phyloP scores from a whole-genome alignment of 2,888 invertebrate species.

The Unio pictorum region DNA sequence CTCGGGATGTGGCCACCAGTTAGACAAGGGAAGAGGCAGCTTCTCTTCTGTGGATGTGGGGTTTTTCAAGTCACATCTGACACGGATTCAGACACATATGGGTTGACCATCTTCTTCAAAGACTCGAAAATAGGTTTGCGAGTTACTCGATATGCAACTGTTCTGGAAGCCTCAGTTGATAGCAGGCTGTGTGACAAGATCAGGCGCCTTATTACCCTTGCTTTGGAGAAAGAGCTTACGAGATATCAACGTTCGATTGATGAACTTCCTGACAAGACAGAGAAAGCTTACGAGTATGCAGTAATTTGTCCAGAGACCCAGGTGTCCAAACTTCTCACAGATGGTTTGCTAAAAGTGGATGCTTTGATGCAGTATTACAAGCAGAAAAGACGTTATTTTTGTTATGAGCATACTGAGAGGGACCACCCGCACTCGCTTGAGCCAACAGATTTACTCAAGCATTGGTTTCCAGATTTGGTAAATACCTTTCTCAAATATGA shows the following conservation, averaged over 20 bases:
- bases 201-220: constrained; percentile 13
- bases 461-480: constrained; percentile 28
- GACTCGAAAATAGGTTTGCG: constrained; percentile 20
- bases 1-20: constrained; percentile 22
- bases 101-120: constrained; percentile 23
- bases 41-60: constrained; percentile 24
- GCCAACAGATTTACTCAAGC: constrained; percentile 9
- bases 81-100: constrained; percentile 11
- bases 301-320: constrained; percentile 17
- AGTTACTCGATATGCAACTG: constrained; percentile 19
- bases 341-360: constrained; percentile 13
- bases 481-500: neutral
- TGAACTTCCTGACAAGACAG: neutral
- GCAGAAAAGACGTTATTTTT: constrained; percentile 7
- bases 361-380: constrained; percentile 6
- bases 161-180: constrained; percentile 9
- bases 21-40: constrained; percentile 16
- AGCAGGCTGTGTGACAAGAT: constrained; percentile 15
- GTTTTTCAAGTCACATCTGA: constrained; percentile 20
- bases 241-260: constrained; percentile 9
- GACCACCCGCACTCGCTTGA: constrained; percentile 15
- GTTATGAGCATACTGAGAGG: constrained; percentile 15
- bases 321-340: constrained; percentile 10
- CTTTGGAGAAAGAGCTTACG: constrained; percentile 14
- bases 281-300: constrained; percentile 15